Base-by-base conservation (phyloP, 2,113 vertebrate species). In the Ptilonorhynchus violaceus region DNA sequence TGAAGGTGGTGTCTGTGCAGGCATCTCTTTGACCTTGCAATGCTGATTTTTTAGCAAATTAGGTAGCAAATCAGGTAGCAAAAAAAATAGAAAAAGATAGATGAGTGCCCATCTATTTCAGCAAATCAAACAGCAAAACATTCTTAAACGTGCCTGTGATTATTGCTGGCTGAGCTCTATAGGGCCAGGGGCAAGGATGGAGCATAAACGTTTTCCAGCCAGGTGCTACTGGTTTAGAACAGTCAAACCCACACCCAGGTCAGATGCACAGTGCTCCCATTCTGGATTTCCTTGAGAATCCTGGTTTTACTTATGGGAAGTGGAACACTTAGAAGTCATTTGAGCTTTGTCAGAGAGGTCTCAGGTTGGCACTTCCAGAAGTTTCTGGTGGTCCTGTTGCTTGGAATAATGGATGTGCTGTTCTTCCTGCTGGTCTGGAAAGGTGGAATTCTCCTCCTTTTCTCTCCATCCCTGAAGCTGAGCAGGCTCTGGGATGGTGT, bases 221-320 rank as follows among this genome's bases (percentile, higher is more conserved):
- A 23, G 39, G 13, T 50, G 41, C 13, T 66, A 6, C 15, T 49
- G 24, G 64, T 58, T 62, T 68, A 37, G 75, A 41, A 8, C 23
- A n/a, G 39, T 14, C 49, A 53, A 55, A 23, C 15, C 19, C 53
- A 11, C 2, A 0, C 13, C 9, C 7, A 7, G 7, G 31, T 49
- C 37, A 15, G 23, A 9, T 8, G 23, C 4, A 6, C 21, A 4
- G 37, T 37, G 41, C 31, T 63, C 15, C 28, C 42, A 7, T 15
- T 25, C 11, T 1, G 0, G 6, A 15, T 52, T 56, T 66, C 14
- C 55, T 44, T 15, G 28, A 42, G 50, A 67, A 33, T 76, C 67
- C 56, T 33, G 21, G 15, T 33, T 59, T 64, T 31, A 7, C 33
- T 50, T 39, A 2, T 6, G 35, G 72, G 19, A 68, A 12, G 28